Base-by-base conservation (phyloP, 2,113 vertebrate species). In the Perca fluviatilis region DNA sequence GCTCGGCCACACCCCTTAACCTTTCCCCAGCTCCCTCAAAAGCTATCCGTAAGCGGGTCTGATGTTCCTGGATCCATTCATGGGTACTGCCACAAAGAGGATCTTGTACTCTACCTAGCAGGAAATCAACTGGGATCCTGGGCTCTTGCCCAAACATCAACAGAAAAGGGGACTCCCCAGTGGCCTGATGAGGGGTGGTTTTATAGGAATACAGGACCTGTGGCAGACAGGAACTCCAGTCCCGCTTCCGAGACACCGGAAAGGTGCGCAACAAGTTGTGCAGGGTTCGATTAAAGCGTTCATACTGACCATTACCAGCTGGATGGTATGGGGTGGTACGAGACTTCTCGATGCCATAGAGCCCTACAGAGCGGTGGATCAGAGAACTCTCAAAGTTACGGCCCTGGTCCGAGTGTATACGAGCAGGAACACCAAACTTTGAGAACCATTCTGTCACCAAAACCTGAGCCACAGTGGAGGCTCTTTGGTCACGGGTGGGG, bases 371-470 rank as follows among this genome's bases (percentile, higher is more conserved):
- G 15, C 27, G 85, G 75, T 50, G 61, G 6, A 91, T 54, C 0
- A 91, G 27, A 0, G 30, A 30, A 5, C 50, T 81, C 18, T 89
- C 25, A 25, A 83, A 87, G 3, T n/a, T 70, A 1, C 54, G 14
- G 1, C 84, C 80, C 18, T 86, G 84, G 40, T 85, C 82, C 0
- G 76, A 87, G 12, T 87, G 71, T 0, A 85, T 51, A 0, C 21
- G 15, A 0, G 13, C 46, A 0, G 74, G 77, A 1, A 85, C 74
- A 0, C 81, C 74, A 40, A 63, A 87, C 23, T 40, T 46, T 30
- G 30, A 71, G 10, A 86, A 84, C 77, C 69, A 80, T 3, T 83
- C 64, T 0, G 15, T 43, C 0, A 73, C 30, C 2, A 83, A 36
- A 0, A 66, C 47, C 0, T 61, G 30, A 2, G 60, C 81, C 5